These are phyloP conservation scores for Drosophila setifemur DNA, from an alignment of 1,140 invertebrate species.

Conservation along the genomic window DNA sequence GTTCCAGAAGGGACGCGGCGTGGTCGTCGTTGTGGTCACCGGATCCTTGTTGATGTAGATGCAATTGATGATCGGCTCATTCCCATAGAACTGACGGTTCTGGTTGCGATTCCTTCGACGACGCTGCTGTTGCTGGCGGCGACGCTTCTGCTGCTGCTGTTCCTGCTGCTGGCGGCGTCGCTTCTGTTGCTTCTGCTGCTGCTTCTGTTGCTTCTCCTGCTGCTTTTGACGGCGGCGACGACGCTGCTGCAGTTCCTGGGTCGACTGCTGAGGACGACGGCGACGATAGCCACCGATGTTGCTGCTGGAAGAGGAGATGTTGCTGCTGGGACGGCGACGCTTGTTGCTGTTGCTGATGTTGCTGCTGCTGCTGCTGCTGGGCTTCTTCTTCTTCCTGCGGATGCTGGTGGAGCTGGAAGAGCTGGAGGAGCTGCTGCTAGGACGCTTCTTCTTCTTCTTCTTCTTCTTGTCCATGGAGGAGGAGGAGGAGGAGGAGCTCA, in stretches of 20 bases:
- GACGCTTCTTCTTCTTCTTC: slow-evolving; percentile 35
- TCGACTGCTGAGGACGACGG: slow-evolving; percentile 54
- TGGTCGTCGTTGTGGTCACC: slow-evolving; percentile 66
- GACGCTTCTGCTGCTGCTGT: slow-evolving; percentile 31
- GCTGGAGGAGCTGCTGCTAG: slow-evolving; percentile 20
- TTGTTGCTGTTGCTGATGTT: slow-evolving; percentile 23
- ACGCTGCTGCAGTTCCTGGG: too few relatives aligned
- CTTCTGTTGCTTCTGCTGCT: slow-evolving; percentile 14
- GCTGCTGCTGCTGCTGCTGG: slow-evolving; percentile 11
- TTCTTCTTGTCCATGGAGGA: slow-evolving; percentile 23
- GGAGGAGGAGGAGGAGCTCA: neutral
- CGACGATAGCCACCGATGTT: slow-evolving; percentile 58
- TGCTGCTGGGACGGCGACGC: slow-evolving; percentile 43
- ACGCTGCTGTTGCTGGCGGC: slow-evolving; percentile 46
- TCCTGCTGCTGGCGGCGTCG: slow-evolving; percentile 26
- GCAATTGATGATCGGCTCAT: slow-evolving; percentile 73
- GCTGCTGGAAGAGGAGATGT: slow-evolving; percentile 2
- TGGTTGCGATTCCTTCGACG: slow-evolving; percentile 38
- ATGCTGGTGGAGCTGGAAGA: slow-evolving; percentile 1
- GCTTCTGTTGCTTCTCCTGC: slow-evolving; percentile 20
- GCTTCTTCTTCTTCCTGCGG: slow-evolving; percentile 35
- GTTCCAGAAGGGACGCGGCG: slow-evolving; percentile 76
- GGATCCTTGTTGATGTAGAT: slow-evolving; percentile 77
- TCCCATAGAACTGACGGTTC: slow-evolving; percentile 45
- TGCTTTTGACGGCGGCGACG: slow-evolving; percentile 58